Evolutionary conservation across 1,140 invertebrate genomes (phyloP).

Genomic region (Bathynomus jamesi): DNA sequence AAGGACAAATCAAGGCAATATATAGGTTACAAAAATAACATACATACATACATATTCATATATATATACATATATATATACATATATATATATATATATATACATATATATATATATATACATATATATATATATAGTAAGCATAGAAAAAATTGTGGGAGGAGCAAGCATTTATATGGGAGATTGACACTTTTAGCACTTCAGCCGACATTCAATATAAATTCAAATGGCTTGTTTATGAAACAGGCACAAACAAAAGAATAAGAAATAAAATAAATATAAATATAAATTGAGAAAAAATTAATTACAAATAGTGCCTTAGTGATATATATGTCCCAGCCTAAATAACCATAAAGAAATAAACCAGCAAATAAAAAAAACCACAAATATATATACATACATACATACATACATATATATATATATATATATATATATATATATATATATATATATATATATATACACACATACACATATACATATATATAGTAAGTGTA

Average conservation of each 20-base stretch:
- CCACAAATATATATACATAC: background rate
- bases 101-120: slow-evolving; percentile 3
- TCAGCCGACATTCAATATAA: background rate
- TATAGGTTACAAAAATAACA: too few relatives aligned
- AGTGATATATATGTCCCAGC: background rate
- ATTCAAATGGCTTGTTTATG: background rate
- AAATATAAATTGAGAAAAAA: too few relatives aligned
- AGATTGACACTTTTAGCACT: background rate
- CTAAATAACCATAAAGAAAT: background rate
- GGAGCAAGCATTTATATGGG: background rate
- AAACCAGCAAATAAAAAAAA: too few relatives aligned
- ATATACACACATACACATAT: slow-evolving; percentile 4
- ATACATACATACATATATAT: background rate
- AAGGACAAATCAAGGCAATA: too few relatives aligned
- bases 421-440: slow-evolving; percentile 10
- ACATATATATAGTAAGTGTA: slow-evolving; percentile 5
- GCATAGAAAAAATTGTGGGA: background rate
- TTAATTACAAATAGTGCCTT: background rate
- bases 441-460: slow-evolving; percentile 8
- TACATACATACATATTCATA: background rate
- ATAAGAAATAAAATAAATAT: background rate
- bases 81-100: slow-evolving; percentile 7
- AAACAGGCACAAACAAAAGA: background rate
- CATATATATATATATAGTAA: slow-evolving; percentile 3
- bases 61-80: slow-evolving; percentile 3